Evolutionary conservation across 2,888 invertebrate genomes (phyloP).

Genomic region (Caenorhabditis sp.): DNA sequence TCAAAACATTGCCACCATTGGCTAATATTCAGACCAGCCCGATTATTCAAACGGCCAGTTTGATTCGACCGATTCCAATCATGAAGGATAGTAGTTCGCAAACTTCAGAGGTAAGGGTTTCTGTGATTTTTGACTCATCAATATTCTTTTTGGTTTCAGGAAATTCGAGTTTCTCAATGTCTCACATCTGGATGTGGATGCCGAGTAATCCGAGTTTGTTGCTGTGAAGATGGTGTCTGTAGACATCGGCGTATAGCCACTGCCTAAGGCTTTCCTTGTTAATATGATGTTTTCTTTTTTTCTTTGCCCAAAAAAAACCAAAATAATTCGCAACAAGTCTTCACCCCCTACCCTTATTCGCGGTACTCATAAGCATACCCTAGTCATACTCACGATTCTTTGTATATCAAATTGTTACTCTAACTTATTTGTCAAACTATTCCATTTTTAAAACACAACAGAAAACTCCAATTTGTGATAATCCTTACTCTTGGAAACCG

Average conservation of each 20-base stretch:
- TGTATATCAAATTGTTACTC: neutral
- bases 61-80: slow-evolving; percentile 29
- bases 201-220: slow-evolving; percentile 64
- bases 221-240: slow-evolving; percentile 59
- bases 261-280: slow-evolving; percentile 10
- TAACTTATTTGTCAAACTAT: neutral
- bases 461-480: slow-evolving; percentile 9
- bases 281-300: neutral
- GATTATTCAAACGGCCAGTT: slow-evolving; percentile 32
- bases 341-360: neutral
- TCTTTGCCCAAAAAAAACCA: no score
- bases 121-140: no score
- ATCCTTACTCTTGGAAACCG: slow-evolving; percentile 41
- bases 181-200: slow-evolving; percentile 54
- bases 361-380: neutral
- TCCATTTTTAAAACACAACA: neutral
- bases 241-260: slow-evolving; percentile 36
- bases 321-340: neutral
- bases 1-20: slow-evolving; percentile 34
- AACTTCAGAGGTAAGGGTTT: slow-evolving; percentile 31
- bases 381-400: slow-evolving; percentile 2
- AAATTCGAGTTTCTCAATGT: slow-evolving; percentile 52
- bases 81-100: slow-evolving; percentile 34
- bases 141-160: slow-evolving; percentile 36
- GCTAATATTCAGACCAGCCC: slow-evolving; percentile 39